These are phyloP conservation scores for Parnassius smintheus DNA, from an alignment of 2,888 invertebrate species.

Conservation along the genomic window DNA sequence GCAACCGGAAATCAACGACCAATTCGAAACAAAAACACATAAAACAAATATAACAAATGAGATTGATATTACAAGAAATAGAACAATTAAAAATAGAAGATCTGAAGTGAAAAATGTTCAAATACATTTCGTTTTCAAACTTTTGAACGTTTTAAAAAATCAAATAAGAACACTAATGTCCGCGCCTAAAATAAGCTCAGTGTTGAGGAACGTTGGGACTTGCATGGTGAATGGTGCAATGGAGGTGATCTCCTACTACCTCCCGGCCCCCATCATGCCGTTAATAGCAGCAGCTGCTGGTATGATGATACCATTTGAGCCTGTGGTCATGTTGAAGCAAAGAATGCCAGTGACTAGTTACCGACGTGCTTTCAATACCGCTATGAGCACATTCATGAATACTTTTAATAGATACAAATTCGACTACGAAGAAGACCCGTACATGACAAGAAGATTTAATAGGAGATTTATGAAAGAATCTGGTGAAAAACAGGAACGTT, in stretches of 20 bases:
- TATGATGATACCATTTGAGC: slow-evolving; percentile 68
- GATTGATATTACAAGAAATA: slow-evolving; percentile 12
- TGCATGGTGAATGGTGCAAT: slow-evolving; percentile 69
- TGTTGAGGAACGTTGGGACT: slow-evolving; percentile 61
- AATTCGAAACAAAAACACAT: slow-evolving; percentile 37
- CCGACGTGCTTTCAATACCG: slow-evolving; percentile 62
- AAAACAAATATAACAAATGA: slow-evolving; percentile 13
- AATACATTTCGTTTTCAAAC: slow-evolving; percentile 9
- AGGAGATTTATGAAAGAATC: slow-evolving; percentile 52
- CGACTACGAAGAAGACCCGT: slow-evolving; percentile 56
- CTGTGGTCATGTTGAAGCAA: slow-evolving; percentile 60
- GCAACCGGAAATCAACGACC: slow-evolving; percentile 55
- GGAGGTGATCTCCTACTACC: slow-evolving; percentile 61
- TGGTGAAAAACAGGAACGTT: slow-evolving; percentile 26
- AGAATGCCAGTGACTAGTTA: slow-evolving; percentile 69
- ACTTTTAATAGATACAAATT: slow-evolving; percentile 63
- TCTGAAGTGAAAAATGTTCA: slow-evolving; percentile 8
- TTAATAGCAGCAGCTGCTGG: slow-evolving; percentile 67
- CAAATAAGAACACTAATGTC: slow-evolving; percentile 45
- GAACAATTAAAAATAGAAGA: slow-evolving; percentile 3
- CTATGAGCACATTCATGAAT: slow-evolving; percentile 57
- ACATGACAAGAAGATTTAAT: slow-evolving; percentile 67
- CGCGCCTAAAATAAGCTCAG: slow-evolving; percentile 53
- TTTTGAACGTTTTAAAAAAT: slow-evolving; percentile 43
- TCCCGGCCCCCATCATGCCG: slow-evolving; percentile 68